Conservation (phyloP, 2,113 vertebrate genomes). For the Hystrix cristata region DNA sequence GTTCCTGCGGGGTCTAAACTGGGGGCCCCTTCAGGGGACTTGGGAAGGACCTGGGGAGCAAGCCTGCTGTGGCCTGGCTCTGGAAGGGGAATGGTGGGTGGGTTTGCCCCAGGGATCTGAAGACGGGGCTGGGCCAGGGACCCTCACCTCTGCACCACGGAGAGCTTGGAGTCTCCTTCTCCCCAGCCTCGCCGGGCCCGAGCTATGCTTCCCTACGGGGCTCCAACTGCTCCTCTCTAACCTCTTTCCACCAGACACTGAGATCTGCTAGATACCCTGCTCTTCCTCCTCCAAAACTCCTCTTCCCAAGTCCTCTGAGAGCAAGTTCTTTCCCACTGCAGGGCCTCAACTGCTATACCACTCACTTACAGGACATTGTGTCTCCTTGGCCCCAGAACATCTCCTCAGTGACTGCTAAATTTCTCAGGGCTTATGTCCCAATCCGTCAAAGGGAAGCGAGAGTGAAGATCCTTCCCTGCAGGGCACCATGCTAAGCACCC, state of each 20-base stretch:
- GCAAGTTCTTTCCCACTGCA: background rate
- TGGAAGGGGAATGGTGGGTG: background rate
- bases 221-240: background rate
- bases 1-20: background rate
- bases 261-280: background rate
- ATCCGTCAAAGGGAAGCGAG: background rate
- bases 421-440: background rate
- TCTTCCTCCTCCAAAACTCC: background rate
- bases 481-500: background rate
- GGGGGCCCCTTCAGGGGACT: background rate
- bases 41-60: background rate
- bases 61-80: background rate
- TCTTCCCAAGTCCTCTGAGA: background rate
- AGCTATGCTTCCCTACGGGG: background rate
- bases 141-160: rapidly evolving
- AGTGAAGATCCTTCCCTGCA: background rate
- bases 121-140: background rate
- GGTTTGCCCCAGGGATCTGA: background rate
- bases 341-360: background rate
- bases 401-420: background rate
- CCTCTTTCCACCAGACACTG: background rate
- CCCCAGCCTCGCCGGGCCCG: background rate
- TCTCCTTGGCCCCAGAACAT: background rate
- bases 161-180: background rate
- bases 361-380: rapidly evolving